These are phyloP conservation scores for Jaculus jaculus DNA, from an alignment of 2,113 vertebrate species.

Conservation along the genomic window DNA sequence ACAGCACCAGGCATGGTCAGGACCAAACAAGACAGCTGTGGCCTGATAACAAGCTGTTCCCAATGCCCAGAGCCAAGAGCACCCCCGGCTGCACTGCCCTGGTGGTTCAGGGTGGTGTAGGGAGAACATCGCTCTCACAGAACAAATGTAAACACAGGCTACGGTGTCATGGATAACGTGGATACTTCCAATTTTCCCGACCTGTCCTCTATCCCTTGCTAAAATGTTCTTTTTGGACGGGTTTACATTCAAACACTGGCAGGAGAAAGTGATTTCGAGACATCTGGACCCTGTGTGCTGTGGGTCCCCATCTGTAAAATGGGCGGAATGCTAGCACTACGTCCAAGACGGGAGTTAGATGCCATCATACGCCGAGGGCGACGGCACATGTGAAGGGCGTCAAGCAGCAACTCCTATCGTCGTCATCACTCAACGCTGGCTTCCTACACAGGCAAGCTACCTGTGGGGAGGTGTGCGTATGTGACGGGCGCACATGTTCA, in stretches of 20 bases:
- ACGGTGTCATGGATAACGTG: background rate
- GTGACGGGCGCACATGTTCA: too few relatives aligned
- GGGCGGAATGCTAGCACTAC: background rate
- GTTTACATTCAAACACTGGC: background rate
- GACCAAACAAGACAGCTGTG: too few relatives aligned
- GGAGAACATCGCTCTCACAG: background rate
- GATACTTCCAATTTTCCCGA: background rate
- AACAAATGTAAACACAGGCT: background rate
- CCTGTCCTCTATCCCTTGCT: background rate
- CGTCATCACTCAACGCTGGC: too few relatives aligned
- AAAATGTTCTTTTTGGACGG: background rate
- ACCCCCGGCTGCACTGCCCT: too few relatives aligned
- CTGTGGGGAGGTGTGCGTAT: too few relatives aligned
- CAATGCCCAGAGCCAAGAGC: background rate
- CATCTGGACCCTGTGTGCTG: background rate
- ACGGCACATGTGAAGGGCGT: background rate
- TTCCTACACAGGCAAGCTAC: too few relatives aligned
- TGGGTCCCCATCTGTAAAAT: background rate
- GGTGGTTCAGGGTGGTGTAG: too few relatives aligned
- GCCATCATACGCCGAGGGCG: fast-evolving
- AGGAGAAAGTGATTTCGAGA: background rate
- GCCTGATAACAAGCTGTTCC: background rate
- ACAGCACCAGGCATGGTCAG: background rate
- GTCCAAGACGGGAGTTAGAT: background rate
- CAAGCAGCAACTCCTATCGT: background rate